phyloP scores from a whole-genome alignment of 2,113 vertebrate genomes.

The Pholis gunnellus region DNA sequence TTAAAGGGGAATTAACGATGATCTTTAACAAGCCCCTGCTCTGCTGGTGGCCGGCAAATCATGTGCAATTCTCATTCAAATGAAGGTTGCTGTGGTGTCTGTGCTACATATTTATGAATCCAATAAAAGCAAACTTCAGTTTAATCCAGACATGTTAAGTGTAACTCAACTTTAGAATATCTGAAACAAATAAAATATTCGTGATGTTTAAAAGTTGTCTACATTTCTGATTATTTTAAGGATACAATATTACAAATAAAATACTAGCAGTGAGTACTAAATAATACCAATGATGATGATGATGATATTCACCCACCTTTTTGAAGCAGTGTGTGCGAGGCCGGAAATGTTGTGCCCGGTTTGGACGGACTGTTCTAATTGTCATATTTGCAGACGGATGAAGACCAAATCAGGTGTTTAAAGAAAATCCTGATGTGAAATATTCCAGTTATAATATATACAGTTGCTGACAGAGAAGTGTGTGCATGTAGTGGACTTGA shows the following conservation, averaged over 20 bases:
- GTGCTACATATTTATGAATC: background rate
- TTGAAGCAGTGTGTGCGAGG: slow-evolving; percentile 91
- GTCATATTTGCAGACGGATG: slow-evolving; percentile 84
- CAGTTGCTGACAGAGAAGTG: slow-evolving; percentile 12
- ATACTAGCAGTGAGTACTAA: background rate
- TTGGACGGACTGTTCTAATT: slow-evolving; percentile 85
- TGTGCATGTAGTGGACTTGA: background rate
- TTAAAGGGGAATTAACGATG: slow-evolving; percentile 51
- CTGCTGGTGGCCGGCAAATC: slow-evolving; percentile 5
- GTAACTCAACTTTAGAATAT: background rate
- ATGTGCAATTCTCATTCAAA: background rate
- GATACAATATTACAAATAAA: background rate
- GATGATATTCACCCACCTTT: slow-evolving; percentile 86
- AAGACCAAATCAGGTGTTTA: background rate
- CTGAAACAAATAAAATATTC: background rate
- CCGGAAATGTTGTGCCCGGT: slow-evolving; percentile 89
- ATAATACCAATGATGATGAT: background rate
- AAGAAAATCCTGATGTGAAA: background rate
- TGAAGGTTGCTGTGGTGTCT: no score
- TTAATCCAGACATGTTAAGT: background rate
- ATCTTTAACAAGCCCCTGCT: slow-evolving; percentile 37
- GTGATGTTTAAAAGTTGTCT: background rate
- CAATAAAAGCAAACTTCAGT: background rate
- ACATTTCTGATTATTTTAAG: background rate
- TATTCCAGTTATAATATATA: background rate